These are phyloP conservation scores for Anseranas semipalmata DNA, from an alignment of 2,113 vertebrate species.

Conservation along the genomic window DNA sequence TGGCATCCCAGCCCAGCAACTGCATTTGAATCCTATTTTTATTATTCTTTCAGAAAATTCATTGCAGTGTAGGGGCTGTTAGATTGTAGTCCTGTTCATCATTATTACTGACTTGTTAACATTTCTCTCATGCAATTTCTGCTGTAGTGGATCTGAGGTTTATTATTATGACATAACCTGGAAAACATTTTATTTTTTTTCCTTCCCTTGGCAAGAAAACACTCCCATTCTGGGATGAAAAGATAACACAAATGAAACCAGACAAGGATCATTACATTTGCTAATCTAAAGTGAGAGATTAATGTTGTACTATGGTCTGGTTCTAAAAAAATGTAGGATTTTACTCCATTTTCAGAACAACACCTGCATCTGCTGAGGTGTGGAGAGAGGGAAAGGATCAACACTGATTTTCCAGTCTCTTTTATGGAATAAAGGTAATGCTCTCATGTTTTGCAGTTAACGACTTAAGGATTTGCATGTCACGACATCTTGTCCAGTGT, in stretches of 20 bases:
- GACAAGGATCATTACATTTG: constrained; percentile 39
- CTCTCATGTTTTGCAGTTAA: constrained; percentile 69
- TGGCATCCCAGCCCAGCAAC: background rate
- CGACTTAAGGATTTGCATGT: constrained; percentile 45
- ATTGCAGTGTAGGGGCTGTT: background rate
- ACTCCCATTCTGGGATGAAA: constrained; percentile 21
- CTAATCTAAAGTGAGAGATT: constrained; percentile 45
- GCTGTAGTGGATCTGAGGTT: background rate
- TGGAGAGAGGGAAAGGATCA: background rate
- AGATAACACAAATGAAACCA: constrained; percentile 56
- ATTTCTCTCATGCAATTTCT: constrained; percentile 27
- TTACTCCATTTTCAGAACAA: constrained; percentile 37
- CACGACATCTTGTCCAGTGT: constrained; percentile 50
- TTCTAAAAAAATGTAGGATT: background rate
- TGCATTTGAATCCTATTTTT: background rate
- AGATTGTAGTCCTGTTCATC: background rate
- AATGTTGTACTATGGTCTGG: background rate
- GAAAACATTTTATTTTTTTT: constrained; percentile 41
- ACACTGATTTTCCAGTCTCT: constrained; percentile 68
- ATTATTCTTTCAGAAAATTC: background rate
- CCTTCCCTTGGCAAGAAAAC: constrained; percentile 39
- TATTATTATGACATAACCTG: constrained; percentile 50
- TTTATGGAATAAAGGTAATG: constrained; percentile 65
- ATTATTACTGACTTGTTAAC: constrained; percentile 17
- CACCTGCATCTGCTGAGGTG: constrained; percentile 55